Base-by-base conservation (phyloP, 2,113 vertebrate species). In the Spermophilus dauricus region DNA sequence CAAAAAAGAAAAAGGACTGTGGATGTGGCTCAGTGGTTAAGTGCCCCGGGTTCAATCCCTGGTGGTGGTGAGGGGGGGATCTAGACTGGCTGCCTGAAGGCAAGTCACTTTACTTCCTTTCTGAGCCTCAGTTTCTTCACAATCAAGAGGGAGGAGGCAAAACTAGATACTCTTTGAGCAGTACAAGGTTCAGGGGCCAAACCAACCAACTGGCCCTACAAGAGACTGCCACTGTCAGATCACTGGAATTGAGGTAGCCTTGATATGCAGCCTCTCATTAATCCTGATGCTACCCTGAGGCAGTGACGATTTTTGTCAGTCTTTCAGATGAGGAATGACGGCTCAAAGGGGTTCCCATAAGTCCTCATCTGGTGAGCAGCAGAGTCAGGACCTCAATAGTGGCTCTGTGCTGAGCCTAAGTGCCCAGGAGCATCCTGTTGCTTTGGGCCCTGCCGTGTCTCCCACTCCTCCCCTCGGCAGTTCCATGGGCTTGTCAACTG, bases 41-140 rank as follows among this genome's bases (percentile, higher is more conserved):
- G 56, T 8, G 20, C 20, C 20, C 20, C 7, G 22, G 56, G 56
- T 58, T 58, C 20, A 58, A 58, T 22, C 6, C 20, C 56, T 58
- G 20, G 10, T 13, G 48, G 48, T 51, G 48, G 48, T 51, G 48
- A 11, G 48, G 12, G 48, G 48, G 48, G 48, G 48, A 13, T 53
- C 51, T 53, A 53, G 51, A 53, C 42, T 70, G 51, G 32, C 32
- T 34, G 7, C 34, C 32, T 89, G 58, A 82, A 69, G 28, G 34
- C 34, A 91, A 83, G n/a, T 70, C 77, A 48, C 32, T 73, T 75
- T 8, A 28, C 32, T 86, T 80, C 48, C 37, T 83, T 34, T 83
- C 37, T 22, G 7, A 80, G 70, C 61, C 82, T 97, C 87, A 95
- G 82, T 91, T 91, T 96, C 63, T 39, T 78, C 42, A 80, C 16